phyloP scores from a whole-genome alignment of 2,113 vertebrate species.

The Macquaria australasica region DNA sequence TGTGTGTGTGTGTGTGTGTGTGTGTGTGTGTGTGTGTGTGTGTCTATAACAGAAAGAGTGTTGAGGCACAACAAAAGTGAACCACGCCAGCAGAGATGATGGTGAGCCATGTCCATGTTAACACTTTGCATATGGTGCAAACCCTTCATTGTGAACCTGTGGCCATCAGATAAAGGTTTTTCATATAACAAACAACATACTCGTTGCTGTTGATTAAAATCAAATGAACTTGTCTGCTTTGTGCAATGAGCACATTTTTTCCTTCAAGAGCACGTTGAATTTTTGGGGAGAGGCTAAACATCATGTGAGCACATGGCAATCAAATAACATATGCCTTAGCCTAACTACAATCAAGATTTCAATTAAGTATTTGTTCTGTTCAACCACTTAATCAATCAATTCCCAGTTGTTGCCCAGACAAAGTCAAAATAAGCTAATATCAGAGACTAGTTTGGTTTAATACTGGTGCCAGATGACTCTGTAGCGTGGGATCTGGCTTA shows the following conservation, averaged over 20 bases:
- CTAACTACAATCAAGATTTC: not conserved
- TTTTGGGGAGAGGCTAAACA: not conserved
- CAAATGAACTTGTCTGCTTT: not conserved
- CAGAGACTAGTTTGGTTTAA: not conserved
- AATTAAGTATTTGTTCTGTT: not conserved
- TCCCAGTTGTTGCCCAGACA: not conserved
- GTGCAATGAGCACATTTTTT: not conserved
- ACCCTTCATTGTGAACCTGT: constrained; percentile 7
- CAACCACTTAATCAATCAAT: constrained; percentile 5
- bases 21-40: not conserved
- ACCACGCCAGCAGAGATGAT: not conserved
- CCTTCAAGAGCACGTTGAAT: not conserved
- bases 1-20: not conserved
- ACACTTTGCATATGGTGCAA: not conserved
- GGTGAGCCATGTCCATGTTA: not conserved
- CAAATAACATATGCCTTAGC: not conserved
- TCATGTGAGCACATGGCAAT: not conserved
- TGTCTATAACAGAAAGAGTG: not conserved
- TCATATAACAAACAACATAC: not conserved
- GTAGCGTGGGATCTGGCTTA: not conserved
- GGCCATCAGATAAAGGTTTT: not conserved
- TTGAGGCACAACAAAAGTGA: not conserved
- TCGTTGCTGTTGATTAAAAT: not conserved
- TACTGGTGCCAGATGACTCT: not conserved
- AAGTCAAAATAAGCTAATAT: not conserved